Evolutionary conservation across 2,888 invertebrate species (phyloP).

Genomic region (Ennomos quercinarius): DNA sequence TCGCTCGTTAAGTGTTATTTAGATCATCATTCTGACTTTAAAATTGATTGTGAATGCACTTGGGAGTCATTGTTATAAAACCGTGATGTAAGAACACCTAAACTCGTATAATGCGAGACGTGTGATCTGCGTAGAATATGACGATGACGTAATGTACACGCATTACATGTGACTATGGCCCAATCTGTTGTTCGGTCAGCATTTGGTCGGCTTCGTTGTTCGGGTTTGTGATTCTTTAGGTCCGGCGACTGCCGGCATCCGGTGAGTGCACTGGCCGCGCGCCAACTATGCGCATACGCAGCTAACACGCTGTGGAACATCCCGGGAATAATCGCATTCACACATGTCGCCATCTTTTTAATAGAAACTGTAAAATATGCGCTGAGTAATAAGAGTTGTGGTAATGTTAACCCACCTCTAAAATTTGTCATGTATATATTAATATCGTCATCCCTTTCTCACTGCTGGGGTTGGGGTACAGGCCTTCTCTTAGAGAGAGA

Average conservation of each 20-base stretch:
- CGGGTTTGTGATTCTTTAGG: conserved; percentile 49
- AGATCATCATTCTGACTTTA: conserved; percentile 23
- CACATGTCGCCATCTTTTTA: conserved; percentile 52
- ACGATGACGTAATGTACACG: conserved; percentile 15
- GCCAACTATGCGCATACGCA: conserved; percentile 66
- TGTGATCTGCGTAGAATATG: conserved; percentile 16
- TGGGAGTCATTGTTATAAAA: conserved; percentile 28
- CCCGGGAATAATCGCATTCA: conserved; percentile 53
- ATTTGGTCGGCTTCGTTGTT: conserved; percentile 34
- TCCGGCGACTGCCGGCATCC: conserved; percentile 58
- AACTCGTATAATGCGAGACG: conserved; percentile 8
- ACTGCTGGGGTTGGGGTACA: too few species aligned
- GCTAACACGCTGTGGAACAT: conserved; percentile 67
- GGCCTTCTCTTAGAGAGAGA: too few species aligned
- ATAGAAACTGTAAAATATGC: conserved; percentile 46
- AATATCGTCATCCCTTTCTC: too few species aligned
- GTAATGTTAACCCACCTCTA: conserved; percentile 16
- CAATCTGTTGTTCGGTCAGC: conserved; percentile 27
- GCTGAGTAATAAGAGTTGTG: conserved; percentile 47
- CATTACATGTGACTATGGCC: background rate
- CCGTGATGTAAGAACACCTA: conserved; percentile 25
- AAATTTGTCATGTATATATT: conserved; percentile 6
- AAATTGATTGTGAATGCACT: conserved; percentile 25
- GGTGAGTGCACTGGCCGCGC: conserved; percentile 70
- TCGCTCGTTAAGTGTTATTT: conserved; percentile 29